phyloP scores from a whole-genome alignment of 2,113 vertebrate genomes.

The Datnioides undecimradiatus region DNA sequence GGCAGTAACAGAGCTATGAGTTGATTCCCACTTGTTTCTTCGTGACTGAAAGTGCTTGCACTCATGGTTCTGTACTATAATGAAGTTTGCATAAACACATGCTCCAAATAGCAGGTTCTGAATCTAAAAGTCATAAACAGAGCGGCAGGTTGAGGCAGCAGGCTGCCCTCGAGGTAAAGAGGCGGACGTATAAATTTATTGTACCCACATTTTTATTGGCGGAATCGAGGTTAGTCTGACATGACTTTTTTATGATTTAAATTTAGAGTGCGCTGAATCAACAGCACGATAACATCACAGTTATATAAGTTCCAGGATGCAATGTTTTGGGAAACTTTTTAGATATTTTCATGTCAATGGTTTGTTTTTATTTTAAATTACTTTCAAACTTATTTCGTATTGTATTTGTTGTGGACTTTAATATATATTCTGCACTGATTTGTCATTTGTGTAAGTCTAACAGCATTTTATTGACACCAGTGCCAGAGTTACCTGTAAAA shows the following conservation, averaged over 20 bases:
- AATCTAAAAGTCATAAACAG: conserved; percentile 47
- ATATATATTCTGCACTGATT: background rate
- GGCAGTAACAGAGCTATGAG: conserved; percentile 3
- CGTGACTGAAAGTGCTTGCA: conserved; percentile 3
- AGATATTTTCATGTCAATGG: background rate
- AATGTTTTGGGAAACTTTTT: too few relatives aligned
- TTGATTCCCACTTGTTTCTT: background rate
- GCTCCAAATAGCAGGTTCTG: conserved; percentile 6
- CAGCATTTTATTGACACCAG: background rate
- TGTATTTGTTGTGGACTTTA: background rate
- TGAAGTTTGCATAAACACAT: conserved; percentile 31
- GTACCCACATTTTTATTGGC: conserved; percentile 9
- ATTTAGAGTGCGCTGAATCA: background rate
- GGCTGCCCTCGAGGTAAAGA: conserved; percentile 27
- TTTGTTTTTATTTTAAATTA: background rate
- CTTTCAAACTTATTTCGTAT: background rate
- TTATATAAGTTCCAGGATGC: background rate
- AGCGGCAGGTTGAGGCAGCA: conserved; percentile 46
- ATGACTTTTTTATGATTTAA: conserved; percentile 12
- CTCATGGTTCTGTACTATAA: conserved; percentile 2
- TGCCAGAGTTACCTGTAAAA: background rate
- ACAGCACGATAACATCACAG: background rate
- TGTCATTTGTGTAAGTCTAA: background rate
- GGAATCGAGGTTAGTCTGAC: conserved; percentile 23
- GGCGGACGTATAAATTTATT: conserved; percentile 13